Evolutionary conservation across 2,797 vertebrate species (phyloP).

Genomic region (Micropoecilia bifurca): DNA sequence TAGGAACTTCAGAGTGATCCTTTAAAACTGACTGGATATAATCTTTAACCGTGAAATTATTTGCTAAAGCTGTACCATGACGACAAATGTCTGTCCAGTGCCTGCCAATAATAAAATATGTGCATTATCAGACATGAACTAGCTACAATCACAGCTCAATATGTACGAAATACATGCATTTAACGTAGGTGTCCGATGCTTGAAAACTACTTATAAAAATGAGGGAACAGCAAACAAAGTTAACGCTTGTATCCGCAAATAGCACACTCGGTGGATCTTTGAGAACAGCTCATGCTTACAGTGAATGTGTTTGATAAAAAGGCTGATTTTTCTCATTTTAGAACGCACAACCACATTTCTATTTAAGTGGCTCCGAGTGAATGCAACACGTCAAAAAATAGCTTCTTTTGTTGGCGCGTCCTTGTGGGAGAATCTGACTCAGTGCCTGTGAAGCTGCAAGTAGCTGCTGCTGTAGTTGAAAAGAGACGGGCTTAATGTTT

Average conservation of each 20-base stretch:
- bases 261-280: constrained; percentile 5
- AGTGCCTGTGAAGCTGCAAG: constrained; percentile 1
- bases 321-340: constrained; percentile 28
- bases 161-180: not conserved
- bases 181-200: constrained; percentile 5
- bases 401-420: constrained; percentile 51
- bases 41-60: not conserved
- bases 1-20: not conserved
- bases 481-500: constrained; percentile 11
- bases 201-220: constrained; percentile 19
- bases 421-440: constrained; percentile 31
- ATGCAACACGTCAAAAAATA: constrained; percentile 46
- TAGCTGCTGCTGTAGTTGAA: not conserved
- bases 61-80: not conserved
- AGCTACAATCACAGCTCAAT: not conserved
- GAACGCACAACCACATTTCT: constrained; percentile 29
- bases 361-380: constrained; percentile 29
- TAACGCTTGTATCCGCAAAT: constrained; percentile 29
- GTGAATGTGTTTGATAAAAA: constrained; percentile 33
- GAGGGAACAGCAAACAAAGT: constrained; percentile 24
- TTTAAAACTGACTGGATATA: not conserved
- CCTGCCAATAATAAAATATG: not conserved
- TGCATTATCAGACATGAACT: not conserved
- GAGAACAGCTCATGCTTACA: constrained; percentile 9
- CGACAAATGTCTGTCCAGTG: too few species aligned